Conservation (phyloP, 2,113 vertebrate species). For the Nothobranchius kuhntae region DNA sequence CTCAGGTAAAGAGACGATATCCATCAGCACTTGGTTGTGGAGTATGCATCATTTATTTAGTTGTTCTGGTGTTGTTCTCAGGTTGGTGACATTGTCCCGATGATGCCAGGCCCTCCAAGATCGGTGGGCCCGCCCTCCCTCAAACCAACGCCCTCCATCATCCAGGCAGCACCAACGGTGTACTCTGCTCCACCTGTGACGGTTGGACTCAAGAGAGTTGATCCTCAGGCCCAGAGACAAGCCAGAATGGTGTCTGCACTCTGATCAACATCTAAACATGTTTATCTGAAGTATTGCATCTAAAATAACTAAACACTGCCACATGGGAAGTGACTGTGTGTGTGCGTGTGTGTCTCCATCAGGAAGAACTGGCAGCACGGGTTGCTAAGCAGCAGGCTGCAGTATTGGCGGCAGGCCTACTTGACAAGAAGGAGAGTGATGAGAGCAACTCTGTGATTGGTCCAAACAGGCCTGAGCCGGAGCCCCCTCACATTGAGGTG, state of each 20-base stretch:
- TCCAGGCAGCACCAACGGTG: constrained; percentile 85
- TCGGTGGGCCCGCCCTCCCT: constrained; percentile 56
- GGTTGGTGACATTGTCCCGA: constrained; percentile 72
- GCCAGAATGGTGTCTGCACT: constrained; percentile 75
- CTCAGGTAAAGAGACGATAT: constrained; percentile 57
- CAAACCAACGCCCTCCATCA: constrained; percentile 78
- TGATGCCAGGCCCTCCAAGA: constrained; percentile 59
- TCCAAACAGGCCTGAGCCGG: constrained; percentile 85
- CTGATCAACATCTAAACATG: background rate
- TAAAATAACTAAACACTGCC: too few relatives aligned
- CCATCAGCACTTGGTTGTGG: background rate
- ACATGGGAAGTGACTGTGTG: too few relatives aligned
- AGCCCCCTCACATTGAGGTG: constrained; percentile 80
- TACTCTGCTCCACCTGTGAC: constrained; percentile 79
- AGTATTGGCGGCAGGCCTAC: constrained; percentile 75
- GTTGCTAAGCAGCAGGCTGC: constrained; percentile 81
- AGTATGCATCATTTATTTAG: background rate
- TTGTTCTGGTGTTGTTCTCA: constrained; percentile 14
- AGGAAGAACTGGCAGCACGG: constrained; percentile 81
- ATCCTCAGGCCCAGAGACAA: constrained; percentile 75
- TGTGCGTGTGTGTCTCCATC: background rate
- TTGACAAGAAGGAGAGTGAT: constrained; percentile 78
- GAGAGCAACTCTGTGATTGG: constrained; percentile 81
- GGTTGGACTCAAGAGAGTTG: constrained; percentile 60
- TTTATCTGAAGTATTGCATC: background rate